A percentile compares a stretch with the other conserved stretches of the same genome.
phyloP scores from a whole-genome alignment of 2,113 vertebrate species.

The Eudyptes chrysolophus region DNA sequence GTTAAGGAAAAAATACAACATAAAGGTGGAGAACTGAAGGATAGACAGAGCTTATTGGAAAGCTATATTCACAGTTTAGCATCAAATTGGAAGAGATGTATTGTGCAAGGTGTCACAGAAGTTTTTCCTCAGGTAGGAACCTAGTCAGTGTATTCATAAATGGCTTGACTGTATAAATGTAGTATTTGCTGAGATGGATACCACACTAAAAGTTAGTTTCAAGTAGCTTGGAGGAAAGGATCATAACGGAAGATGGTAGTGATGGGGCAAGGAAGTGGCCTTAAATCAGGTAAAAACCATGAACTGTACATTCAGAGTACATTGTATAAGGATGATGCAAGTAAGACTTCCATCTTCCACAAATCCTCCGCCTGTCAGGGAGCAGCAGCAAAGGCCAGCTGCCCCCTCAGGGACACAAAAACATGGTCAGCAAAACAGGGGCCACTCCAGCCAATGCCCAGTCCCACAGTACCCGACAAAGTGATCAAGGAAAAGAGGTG shows the following conservation, averaged over 20 bases:
- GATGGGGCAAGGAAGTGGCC: not conserved
- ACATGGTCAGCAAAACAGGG: not conserved
- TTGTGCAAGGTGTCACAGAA: not conserved
- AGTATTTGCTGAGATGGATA: not conserved
- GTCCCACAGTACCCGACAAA: not conserved
- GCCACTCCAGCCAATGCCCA: not conserved
- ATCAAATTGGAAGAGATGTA: not conserved
- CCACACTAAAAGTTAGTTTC: not conserved
- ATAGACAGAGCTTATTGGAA: not conserved
- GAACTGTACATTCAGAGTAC: not conserved
- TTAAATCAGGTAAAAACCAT: not conserved
- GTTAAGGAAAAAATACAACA: not conserved
- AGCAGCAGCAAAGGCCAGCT: not conserved
- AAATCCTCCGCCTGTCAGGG: not conserved
- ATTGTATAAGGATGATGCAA: not conserved
- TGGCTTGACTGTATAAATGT: not conserved
- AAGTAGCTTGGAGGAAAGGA: not conserved
- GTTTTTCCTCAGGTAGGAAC: not conserved
- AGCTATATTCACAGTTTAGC: not conserved
- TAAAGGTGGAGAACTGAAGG: not conserved
- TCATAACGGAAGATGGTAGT: not conserved
- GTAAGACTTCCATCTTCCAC: not conserved
- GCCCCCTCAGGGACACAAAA: not conserved
- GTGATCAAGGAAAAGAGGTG: not conserved
- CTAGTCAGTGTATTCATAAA: not conserved